Percentiles rank a stretch among this genome's conserved stretches.
Evolutionary conservation across 2,113 vertebrate species (phyloP).

Genomic region (Prunella himalayana): DNA sequence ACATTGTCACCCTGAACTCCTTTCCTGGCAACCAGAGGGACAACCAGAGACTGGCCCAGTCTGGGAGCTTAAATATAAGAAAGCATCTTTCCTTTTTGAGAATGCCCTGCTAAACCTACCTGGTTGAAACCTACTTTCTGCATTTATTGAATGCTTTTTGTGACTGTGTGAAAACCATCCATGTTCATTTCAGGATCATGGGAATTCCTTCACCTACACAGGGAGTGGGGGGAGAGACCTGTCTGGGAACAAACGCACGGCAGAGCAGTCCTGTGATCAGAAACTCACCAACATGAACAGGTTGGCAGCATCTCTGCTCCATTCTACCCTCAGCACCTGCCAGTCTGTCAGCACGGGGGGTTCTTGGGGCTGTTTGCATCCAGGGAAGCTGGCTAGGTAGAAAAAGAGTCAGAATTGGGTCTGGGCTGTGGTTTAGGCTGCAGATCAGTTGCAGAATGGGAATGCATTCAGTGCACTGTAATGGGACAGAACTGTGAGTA

Average conservation of each 20-base stretch:
- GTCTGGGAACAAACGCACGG: slow-evolving; percentile 95
- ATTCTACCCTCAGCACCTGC: fast-evolving
- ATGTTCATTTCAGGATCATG: slow-evolving; percentile 80
- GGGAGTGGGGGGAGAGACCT: slow-evolving; percentile 94
- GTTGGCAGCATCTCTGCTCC: not conserved
- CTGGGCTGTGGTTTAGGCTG: not conserved
- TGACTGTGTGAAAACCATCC: not conserved
- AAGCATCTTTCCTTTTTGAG: not conserved
- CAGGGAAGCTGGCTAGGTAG: not conserved
- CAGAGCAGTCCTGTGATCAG: slow-evolving; percentile 96
- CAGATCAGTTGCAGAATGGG: fast-evolving
- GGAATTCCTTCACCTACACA: slow-evolving; percentile 95
- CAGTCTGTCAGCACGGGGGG: not conserved
- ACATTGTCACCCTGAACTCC: not conserved
- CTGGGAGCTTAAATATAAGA: not conserved
- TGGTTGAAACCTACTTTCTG: not conserved
- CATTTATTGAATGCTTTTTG: not conserved
- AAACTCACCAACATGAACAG: slow-evolving; percentile 98
- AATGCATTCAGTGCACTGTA: not conserved
- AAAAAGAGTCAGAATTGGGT: fast-evolving
- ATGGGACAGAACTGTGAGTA: not conserved
- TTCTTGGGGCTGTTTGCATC: not conserved
- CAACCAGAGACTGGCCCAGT: too few relatives aligned
- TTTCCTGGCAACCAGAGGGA: not conserved
- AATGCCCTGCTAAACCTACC: not conserved